phyloP scores from a whole-genome alignment of 1,140 invertebrate species.

The Drosophila azteca region DNA sequence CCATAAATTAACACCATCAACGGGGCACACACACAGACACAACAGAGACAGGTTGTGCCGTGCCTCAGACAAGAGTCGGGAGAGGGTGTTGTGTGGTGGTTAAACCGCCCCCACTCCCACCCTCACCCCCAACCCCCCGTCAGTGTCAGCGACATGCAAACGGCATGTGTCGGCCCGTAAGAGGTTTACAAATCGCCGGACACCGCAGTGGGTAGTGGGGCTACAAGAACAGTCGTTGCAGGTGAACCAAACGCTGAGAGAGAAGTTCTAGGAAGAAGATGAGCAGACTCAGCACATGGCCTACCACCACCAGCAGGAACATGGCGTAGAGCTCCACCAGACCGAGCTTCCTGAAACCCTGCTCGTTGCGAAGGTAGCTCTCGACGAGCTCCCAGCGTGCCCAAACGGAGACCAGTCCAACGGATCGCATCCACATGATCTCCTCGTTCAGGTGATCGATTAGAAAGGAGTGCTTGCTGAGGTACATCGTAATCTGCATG shows the following conservation, averaged over 20 bases:
- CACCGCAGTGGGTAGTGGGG: constrained; percentile 10
- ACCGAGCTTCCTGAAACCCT: constrained; percentile 37
- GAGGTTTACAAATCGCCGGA: constrained; percentile 46
- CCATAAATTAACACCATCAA: constrained; percentile 77
- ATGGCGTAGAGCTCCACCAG: constrained; percentile 48
- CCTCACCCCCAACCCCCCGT: neutral
- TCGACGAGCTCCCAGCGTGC: constrained; percentile 53
- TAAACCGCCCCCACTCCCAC: too few species aligned
- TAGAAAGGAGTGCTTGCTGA: constrained; percentile 67
- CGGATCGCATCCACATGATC: constrained; percentile 68
- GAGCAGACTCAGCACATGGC: constrained; percentile 26
- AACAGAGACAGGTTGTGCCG: constrained; percentile 15
- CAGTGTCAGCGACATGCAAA: constrained; percentile 44
- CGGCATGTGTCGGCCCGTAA: constrained; percentile 33
- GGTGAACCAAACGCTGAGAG: constrained; percentile 11
- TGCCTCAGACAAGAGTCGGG: neutral
- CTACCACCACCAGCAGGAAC: constrained; percentile 42
- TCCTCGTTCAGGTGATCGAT: constrained; percentile 66
- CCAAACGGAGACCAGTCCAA: constrained; percentile 56
- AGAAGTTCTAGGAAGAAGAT: constrained; percentile 53
- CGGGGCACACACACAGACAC: constrained; percentile 26
- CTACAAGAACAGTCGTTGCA: constrained; percentile 18
- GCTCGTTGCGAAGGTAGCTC: neutral
- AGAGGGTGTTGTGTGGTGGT: neutral
- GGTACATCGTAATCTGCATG: constrained; percentile 69